These are phyloP conservation scores for Hylaea fasciaria DNA, from an alignment of 2,888 invertebrate genomes.

Conservation along the genomic window DNA sequence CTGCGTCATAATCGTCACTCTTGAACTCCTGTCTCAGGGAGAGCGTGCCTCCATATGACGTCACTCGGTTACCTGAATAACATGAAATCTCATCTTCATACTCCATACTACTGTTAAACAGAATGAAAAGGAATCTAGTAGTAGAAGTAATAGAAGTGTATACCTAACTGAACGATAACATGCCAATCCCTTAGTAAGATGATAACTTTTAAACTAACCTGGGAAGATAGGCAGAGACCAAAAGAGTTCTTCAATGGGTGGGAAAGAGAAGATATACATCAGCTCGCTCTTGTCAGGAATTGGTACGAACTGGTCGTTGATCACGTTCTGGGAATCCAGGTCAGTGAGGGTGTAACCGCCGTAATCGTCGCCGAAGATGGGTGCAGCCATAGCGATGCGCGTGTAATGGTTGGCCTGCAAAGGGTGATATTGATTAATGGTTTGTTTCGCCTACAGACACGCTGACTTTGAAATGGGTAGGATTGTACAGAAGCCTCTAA, in stretches of 20 bases:
- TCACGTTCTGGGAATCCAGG: constrained; percentile 61
- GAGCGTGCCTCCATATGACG: constrained; percentile 94
- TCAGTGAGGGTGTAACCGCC: constrained; percentile 75
- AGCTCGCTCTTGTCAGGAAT: constrained; percentile 73
- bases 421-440: not conserved
- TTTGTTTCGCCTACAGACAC: not conserved
- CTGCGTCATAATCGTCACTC: constrained; percentile 77
- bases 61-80: constrained; percentile 87
- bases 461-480: too few species aligned
- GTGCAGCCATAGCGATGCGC: constrained; percentile 66
- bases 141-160: too few species aligned
- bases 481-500: too few species aligned
- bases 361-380: constrained; percentile 70
- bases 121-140: too few species aligned
- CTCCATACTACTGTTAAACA: too few species aligned
- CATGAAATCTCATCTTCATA: not conserved
- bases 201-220: constrained; percentile 56
- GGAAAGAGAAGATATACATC: constrained; percentile 65
- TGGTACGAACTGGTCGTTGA: constrained; percentile 68
- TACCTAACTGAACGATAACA: too few species aligned
- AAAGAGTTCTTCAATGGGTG: constrained; percentile 64
- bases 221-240: constrained; percentile 78
- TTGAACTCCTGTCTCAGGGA: constrained; percentile 90
- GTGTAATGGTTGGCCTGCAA: constrained; percentile 67
- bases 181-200: too few species aligned